Evolutionary conservation across 2,888 invertebrate genomes (phyloP).

Genomic region (Drosophila trichaetosa): DNA sequence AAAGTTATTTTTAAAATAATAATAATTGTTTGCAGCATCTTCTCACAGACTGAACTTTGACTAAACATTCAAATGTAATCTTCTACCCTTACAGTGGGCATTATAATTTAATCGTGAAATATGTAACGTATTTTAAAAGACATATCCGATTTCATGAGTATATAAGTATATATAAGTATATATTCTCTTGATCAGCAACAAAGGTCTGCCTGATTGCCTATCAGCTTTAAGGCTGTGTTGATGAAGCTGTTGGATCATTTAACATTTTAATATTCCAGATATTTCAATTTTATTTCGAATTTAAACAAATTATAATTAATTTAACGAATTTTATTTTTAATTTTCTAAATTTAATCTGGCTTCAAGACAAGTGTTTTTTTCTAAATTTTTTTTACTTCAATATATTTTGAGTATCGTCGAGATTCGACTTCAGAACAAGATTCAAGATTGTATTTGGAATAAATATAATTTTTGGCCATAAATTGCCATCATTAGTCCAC

Average conservation of each 20-base stretch:
- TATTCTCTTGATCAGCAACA: not conserved
- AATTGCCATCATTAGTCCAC: not conserved
- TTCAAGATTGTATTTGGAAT: no score
- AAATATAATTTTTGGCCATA: not conserved
- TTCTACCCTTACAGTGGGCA: not conserved
- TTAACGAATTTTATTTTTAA: not conserved
- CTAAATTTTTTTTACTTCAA: fast-evolving
- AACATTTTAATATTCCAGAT: not conserved
- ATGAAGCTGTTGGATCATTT: not conserved
- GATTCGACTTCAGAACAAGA: not conserved
- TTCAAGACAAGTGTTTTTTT: not conserved
- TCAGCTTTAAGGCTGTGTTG: not conserved
- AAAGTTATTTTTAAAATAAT: not conserved
- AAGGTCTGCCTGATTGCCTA: not conserved
- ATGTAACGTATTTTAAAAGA: not conserved
- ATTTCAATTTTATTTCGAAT: not conserved
- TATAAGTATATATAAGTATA: not conserved
- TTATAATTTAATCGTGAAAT: not conserved
- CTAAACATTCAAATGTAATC: not conserved
- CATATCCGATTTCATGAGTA: not conserved
- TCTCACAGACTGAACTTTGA: not conserved
- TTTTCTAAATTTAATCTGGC: not conserved
- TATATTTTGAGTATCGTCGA: not conserved
- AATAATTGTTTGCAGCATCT: not conserved
- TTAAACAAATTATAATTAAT: not conserved